Percentiles rank a stretch among this genome's conserved stretches.
Evolutionary conservation across 2,113 vertebrate species (phyloP).

Genomic region (Apodemus sylvaticus): DNA sequence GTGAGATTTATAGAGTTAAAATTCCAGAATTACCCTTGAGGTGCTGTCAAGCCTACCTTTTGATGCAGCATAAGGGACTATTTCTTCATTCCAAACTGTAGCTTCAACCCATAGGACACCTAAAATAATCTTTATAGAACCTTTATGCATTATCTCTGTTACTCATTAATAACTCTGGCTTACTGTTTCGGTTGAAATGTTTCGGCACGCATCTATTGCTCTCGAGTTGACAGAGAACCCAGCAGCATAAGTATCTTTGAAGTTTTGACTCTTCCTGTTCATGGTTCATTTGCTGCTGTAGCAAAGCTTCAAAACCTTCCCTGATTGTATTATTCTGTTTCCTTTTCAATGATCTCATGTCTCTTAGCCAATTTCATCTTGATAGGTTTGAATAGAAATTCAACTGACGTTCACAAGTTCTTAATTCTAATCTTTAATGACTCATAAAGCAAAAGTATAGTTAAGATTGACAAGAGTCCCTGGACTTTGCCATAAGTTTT

Average conservation of each 20-base stretch:
- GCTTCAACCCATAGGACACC: background rate
- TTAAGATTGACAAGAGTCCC: background rate
- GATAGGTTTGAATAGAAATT: slow-evolving; percentile 25
- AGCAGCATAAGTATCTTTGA: background rate
- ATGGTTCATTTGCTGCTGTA: slow-evolving; percentile 9
- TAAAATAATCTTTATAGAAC: background rate
- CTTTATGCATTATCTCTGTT: background rate
- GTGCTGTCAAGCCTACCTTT: background rate
- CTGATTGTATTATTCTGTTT: slow-evolving; percentile 33
- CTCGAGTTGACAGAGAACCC: background rate
- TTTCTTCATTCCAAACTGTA: background rate
- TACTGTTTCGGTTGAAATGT: background rate
- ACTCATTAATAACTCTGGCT: background rate
- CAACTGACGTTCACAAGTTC: background rate
- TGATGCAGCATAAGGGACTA: background rate
- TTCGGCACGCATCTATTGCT: background rate
- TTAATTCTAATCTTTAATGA: slow-evolving; percentile 19
- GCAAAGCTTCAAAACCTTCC: slow-evolving; percentile 45
- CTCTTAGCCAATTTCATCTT: slow-evolving; percentile 23
- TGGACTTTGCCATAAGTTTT: background rate
- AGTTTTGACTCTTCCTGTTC: background rate
- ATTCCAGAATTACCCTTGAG: background rate
- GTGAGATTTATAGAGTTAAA: background rate
- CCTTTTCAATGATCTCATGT: background rate
- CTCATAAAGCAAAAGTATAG: background rate